A percentile compares a stretch with the other conserved stretches of the same genome.
Conservation (phyloP, 2,797 vertebrate species). For the Falco biarmicus region DNA sequence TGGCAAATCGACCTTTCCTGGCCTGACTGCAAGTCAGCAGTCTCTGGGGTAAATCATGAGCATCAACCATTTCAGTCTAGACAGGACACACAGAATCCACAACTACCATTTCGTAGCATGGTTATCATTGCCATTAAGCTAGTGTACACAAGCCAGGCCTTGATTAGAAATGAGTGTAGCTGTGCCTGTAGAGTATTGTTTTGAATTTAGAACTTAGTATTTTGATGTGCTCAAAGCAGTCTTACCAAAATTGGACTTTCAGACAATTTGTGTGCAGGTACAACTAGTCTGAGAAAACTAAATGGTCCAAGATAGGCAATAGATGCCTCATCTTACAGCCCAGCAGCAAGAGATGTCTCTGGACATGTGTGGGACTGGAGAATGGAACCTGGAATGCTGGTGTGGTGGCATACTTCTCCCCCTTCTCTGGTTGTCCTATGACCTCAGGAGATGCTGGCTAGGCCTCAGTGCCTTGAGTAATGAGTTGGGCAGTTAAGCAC, state of each 20-base stretch:
- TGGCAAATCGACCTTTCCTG: not conserved
- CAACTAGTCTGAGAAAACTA: not conserved
- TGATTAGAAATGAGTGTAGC: not conserved
- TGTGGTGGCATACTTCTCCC: too few relatives aligned
- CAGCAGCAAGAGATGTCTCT: not conserved
- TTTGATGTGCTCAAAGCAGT: not conserved
- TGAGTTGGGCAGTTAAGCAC: too few relatives aligned
- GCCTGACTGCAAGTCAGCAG: not conserved
- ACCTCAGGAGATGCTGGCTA: too few relatives aligned
- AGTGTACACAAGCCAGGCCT: not conserved
- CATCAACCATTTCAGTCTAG: not conserved
- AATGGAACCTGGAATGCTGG: not conserved
- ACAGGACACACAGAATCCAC: not conserved
- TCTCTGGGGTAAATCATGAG: not conserved
- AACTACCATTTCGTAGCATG: not conserved
- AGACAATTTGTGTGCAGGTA: not conserved
- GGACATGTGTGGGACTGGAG: not conserved
- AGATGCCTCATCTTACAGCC: not conserved
- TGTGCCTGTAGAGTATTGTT: not conserved
- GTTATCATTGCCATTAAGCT: not conserved
- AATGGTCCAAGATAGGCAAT: not conserved
- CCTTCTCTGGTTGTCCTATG: too few relatives aligned
- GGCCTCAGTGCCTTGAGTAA: too few relatives aligned
- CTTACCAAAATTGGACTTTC: not conserved
- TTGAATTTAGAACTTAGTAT: not conserved